phyloP scores from a whole-genome alignment of 2,888 invertebrate species.

The Pheosia gnoma region DNA sequence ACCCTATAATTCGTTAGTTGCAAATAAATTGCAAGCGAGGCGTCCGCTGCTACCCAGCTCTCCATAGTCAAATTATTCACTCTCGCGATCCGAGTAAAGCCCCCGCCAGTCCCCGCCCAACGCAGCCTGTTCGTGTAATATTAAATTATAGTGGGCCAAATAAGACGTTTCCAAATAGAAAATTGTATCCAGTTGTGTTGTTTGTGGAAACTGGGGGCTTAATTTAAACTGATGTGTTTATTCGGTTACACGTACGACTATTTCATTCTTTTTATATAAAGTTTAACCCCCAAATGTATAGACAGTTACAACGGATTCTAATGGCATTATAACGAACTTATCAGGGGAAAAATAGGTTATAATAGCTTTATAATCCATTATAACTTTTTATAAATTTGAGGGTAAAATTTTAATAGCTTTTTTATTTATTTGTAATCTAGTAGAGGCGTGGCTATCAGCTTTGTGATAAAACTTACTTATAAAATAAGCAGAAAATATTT shows the following conservation, averaged over 20 bases:
- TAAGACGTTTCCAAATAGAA: constrained; percentile 79
- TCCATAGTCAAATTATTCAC: constrained; percentile 82
- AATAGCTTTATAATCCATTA: no score
- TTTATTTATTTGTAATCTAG: no score
- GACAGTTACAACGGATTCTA: no score
- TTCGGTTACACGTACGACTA: background rate
- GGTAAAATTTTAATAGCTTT: no score
- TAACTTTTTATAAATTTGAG: no score
- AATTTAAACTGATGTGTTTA: constrained; percentile 39
- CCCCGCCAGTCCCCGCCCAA: constrained; percentile 58
- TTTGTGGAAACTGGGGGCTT: constrained; percentile 42
- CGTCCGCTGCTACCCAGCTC: constrained; percentile 57
- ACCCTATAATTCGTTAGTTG: constrained; percentile 58
- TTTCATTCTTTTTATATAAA: constrained; percentile 11
- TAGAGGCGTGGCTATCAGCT: no score
- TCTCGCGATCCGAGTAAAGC: constrained; percentile 76
- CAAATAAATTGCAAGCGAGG: constrained; percentile 69
- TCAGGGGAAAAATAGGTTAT: no score
- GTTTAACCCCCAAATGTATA: no score
- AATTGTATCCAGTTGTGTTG: constrained; percentile 56
- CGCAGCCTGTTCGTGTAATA: constrained; percentile 71
- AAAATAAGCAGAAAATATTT: no score
- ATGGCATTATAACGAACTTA: no score
- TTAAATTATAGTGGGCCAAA: constrained; percentile 79
- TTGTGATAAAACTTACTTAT: no score